Conservation (phyloP, 2,888 invertebrate genomes). For the Tribolium freemani region DNA sequence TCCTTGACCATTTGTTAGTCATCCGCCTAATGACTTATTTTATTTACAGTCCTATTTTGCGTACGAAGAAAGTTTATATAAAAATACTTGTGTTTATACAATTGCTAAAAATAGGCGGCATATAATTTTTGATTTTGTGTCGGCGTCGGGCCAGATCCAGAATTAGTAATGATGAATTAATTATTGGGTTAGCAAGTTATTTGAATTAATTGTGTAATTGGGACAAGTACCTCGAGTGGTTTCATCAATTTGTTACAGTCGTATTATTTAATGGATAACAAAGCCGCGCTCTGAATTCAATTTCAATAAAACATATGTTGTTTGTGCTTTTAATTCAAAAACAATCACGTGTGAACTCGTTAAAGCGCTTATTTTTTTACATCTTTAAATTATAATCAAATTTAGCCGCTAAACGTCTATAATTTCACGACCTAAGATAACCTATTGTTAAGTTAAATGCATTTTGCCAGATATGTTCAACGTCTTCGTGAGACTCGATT, state of each 20-base stretch:
- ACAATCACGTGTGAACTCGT: background rate
- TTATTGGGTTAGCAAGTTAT: constrained; percentile 19
- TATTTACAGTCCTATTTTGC: background rate
- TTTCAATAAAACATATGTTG: background rate
- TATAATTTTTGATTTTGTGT: constrained; percentile 34
- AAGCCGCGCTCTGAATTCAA: background rate
- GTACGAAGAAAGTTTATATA: background rate
- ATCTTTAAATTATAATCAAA: constrained; percentile 4
- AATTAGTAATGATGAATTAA: constrained; percentile 34
- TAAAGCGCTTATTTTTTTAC: background rate
- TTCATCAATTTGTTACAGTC: constrained; percentile 5
- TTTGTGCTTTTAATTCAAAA: constrained; percentile 3
- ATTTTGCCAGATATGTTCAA: constrained; percentile 7
- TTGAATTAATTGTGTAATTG: background rate
- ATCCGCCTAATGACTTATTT: background rate
- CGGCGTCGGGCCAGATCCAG: constrained; percentile 38
- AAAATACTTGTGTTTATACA: background rate
- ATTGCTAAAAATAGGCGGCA: constrained; percentile 42
- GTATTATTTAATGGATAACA: background rate
- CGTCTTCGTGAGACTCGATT: background rate
- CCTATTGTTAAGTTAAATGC: constrained; percentile 28
- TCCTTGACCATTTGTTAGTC: constrained; percentile 8
- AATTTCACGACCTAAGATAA: constrained; percentile 32
- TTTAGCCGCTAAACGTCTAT: background rate
- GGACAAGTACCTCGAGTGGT: background rate